These are phyloP conservation scores for Idaea aversata DNA, from an alignment of 2,888 invertebrate genomes.

Conservation along the genomic window DNA sequence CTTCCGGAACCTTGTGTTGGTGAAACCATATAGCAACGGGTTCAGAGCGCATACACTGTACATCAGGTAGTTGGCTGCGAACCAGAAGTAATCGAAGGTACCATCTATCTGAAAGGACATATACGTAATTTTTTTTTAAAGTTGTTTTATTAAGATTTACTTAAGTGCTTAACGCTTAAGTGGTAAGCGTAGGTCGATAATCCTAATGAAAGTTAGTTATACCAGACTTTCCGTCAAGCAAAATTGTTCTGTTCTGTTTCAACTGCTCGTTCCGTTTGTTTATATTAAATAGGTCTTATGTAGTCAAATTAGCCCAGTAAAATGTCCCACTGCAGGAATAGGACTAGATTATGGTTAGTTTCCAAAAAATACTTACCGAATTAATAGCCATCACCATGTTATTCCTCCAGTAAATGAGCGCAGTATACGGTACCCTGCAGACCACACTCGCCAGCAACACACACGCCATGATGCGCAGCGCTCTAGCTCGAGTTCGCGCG, in stretches of 20 bases:
- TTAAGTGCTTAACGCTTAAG: too few relatives aligned
- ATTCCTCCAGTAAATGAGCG: slow-evolving; percentile 83
- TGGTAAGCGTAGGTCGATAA: too few relatives aligned
- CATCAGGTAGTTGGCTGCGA: slow-evolving; percentile 84
- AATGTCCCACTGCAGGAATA: background rate
- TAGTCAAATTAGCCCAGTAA: too few relatives aligned
- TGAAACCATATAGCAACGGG: slow-evolving; percentile 88
- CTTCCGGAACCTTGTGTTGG: slow-evolving; percentile 84
- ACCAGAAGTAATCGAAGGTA: slow-evolving; percentile 82
- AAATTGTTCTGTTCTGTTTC: too few relatives aligned
- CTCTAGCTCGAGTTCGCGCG: slow-evolving; percentile 82
- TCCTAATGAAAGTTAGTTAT: too few relatives aligned
- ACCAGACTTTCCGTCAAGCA: too few relatives aligned
- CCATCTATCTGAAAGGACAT: slow-evolving; percentile 69
- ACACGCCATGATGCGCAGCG: slow-evolving; percentile 85
- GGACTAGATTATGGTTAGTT: background rate
- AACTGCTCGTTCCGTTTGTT: too few relatives aligned
- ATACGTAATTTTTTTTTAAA: too few relatives aligned
- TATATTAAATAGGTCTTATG: too few relatives aligned
- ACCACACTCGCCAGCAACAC: slow-evolving; percentile 84
- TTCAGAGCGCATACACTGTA: slow-evolving; percentile 87
- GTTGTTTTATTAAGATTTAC: background rate
- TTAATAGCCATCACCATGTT: slow-evolving; percentile 68
- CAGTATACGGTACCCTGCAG: slow-evolving; percentile 88
- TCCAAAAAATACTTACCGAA: slow-evolving; percentile 49